Base-by-base conservation (phyloP, 2,888 invertebrate genomes). In the Philopedon plagiatum region DNA sequence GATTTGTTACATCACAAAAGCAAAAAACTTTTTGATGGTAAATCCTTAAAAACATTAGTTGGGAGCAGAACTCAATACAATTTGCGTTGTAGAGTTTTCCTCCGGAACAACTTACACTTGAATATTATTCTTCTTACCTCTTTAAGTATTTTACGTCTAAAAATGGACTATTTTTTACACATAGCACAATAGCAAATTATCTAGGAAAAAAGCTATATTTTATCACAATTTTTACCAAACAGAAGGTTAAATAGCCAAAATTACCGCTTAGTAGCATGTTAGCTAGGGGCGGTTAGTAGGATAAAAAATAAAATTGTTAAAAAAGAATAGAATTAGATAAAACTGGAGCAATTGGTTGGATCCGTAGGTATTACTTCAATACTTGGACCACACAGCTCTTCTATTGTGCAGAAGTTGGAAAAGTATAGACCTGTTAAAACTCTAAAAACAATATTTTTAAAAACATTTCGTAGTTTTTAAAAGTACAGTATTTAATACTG, bases 351-450 rank as follows among this genome's bases (percentile, higher is more conserved):
- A 77, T 56, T 75, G 81, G 81, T 81, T 82, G 84, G 83, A 81
- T 83, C 83, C 83, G 70, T 73, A 76, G 83, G 84, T 85, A 85
- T 85, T 80, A 74, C 41, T 72, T 26, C 56, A 80, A 85, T 85
- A 85, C 85, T 84, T 80, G 84, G 84, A 80, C 84, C 82, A 85
- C 83, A 78, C 82, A 81, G 78, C 79, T 79, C 76, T 71, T 80
- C 80, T 80, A 80, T 77, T 78, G 84, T 83, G 83, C 83, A 78
- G 71, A 76, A 76, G 49, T 49, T 51, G 15, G 13, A 51, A 29
- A 51, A 23, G 29, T 13, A 76, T 63, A 57, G 15, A 41, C 49
- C 62, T 76, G 64, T 75, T 73, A 73, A 46, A 44, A 15, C 62
- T n/a, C 9, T 18, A 60, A 18, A 68, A 15, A 41, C 21, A 7